Conservation (phyloP, 2,888 invertebrate species). For the Halictus ligatus region DNA sequence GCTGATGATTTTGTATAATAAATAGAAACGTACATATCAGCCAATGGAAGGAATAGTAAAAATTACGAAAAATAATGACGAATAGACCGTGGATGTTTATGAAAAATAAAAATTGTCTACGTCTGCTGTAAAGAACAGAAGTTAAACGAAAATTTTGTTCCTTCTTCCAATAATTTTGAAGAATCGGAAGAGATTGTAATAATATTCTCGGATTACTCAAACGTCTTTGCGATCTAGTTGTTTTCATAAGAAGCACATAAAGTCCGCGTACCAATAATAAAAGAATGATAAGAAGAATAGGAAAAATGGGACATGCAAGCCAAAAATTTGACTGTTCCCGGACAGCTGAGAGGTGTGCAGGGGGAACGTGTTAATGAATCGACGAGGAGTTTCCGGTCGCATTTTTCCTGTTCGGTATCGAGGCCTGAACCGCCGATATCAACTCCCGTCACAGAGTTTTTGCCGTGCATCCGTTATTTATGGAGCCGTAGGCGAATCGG, state of each 20-base stretch:
- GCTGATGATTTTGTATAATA: no score
- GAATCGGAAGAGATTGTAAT: no score
- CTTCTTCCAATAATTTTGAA: neutral
- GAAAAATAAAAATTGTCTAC: no score
- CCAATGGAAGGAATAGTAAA: no score
- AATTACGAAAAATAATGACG: no score
- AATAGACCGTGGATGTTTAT: no score
- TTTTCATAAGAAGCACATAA: neutral
- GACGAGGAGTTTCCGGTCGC: neutral
- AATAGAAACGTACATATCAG: no score
- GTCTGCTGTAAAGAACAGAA: no score
- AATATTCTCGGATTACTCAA: neutral
- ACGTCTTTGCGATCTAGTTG: neutral
- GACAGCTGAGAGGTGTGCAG: neutral
- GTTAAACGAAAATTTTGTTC: neutral
- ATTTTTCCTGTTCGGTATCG: neutral
- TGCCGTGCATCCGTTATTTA: neutral
- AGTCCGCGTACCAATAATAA: neutral
- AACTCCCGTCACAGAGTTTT: neutral
- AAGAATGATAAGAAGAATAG: neutral
- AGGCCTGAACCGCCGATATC: neutral
- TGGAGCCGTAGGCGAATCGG: constrained; percentile 54
- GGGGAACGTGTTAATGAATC: neutral
- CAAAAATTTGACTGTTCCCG: neutral
- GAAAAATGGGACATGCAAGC: neutral